A percentile compares a stretch with the other conserved stretches of the same genome.
phyloP scores from a whole-genome alignment of 2,888 invertebrate species.

The Gastracanthus pulcherrimus region DNA sequence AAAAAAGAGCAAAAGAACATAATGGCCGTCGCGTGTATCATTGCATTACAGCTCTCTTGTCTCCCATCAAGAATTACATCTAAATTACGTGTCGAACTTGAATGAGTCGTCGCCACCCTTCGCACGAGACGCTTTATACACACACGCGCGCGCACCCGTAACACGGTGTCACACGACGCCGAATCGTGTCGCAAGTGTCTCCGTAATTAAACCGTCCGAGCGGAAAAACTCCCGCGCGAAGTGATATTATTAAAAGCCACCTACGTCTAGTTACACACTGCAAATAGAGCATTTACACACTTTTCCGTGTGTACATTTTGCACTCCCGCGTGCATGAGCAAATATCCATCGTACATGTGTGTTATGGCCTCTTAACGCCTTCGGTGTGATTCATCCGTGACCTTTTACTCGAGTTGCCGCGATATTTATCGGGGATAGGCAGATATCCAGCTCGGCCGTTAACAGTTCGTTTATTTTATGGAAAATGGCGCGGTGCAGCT shows the following conservation, averaged over 20 bases:
- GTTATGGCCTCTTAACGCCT: not conserved
- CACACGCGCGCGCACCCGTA: not conserved
- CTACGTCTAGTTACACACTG: no score
- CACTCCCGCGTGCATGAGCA: not conserved
- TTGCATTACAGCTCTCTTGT: not conserved
- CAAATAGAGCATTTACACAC: no score
- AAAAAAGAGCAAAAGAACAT: not conserved
- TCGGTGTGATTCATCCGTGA: constrained; percentile 41
- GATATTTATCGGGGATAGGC: constrained; percentile 25
- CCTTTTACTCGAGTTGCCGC: constrained; percentile 39
- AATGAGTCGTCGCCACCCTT: not conserved
- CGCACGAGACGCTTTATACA: no score
- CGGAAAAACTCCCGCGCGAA: not conserved
- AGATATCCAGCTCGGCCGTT: constrained; percentile 19
- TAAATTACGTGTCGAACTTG: constrained; percentile 1
- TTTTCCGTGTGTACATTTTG: no score
- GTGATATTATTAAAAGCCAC: not conserved
- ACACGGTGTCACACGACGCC: not conserved
- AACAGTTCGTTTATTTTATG: constrained; percentile 10
- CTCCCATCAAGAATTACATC: not conserved
- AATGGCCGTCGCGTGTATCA: not conserved
- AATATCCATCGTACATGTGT: not conserved
- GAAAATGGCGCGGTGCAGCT: constrained; percentile 13
- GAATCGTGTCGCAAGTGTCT: constrained; percentile 2
- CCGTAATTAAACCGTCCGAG: constrained; percentile 7